Evolutionary conservation across 2,113 vertebrate genomes (phyloP).

Genomic region (Elaphurus davidianus): DNA sequence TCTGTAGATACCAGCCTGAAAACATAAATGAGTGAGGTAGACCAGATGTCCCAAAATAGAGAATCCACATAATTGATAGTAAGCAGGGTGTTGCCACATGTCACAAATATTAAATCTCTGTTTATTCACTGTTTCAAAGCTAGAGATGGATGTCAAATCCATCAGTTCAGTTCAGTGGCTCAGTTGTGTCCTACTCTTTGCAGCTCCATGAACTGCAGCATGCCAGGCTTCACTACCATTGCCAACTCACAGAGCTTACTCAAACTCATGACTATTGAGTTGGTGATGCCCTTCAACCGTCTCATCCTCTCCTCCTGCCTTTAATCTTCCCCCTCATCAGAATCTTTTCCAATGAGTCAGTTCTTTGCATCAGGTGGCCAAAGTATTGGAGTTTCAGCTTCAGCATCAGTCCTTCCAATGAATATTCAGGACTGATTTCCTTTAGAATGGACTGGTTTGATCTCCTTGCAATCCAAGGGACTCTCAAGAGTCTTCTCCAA

Average conservation of each 20-base stretch:
- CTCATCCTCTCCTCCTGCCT: not conserved
- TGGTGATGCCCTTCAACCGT: not conserved
- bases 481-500: not conserved
- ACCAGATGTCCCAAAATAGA: not conserved
- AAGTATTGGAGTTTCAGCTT: not conserved
- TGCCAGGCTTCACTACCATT: not conserved
- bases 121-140: not conserved
- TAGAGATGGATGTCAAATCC: not conserved
- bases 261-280: not conserved
- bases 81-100: accelerated
- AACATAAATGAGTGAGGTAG: not conserved
- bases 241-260: not conserved
- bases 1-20: not conserved
- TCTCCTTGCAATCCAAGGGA: not conserved
- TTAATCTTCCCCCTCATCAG: not conserved
- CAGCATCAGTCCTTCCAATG: not conserved
- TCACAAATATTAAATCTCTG: not conserved
- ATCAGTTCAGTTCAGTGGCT: not conserved
- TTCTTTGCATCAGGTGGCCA: not conserved
- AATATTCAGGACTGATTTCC: not conserved
- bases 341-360: not conserved
- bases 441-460: not conserved
- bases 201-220: not conserved
- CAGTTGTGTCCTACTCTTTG: not conserved
- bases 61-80: accelerated